Evolutionary conservation across 2,797 vertebrate species (phyloP).

Genomic region (Ispidina picta): DNA sequence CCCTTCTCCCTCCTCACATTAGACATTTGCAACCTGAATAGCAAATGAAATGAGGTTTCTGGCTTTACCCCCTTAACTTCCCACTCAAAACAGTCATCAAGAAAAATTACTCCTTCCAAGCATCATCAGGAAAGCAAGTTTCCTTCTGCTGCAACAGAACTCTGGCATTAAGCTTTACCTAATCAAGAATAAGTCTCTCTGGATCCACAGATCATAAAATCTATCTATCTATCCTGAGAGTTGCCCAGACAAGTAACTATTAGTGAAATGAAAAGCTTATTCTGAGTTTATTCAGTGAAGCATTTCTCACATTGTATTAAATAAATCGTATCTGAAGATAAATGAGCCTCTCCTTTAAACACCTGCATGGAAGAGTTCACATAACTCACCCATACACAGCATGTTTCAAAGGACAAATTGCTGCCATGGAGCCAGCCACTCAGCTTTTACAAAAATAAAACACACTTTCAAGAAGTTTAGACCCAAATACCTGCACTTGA

Average conservation of each 20-base stretch:
- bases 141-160: background rate
- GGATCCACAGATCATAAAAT: slow-evolving; percentile 46
- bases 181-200: slow-evolving; percentile 48
- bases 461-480: background rate
- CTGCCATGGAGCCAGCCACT: background rate
- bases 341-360: background rate
- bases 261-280: slow-evolving; percentile 41
- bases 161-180: background rate
- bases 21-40: background rate
- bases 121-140: slow-evolving; percentile 4
- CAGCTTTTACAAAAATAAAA: background rate
- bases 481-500: background rate
- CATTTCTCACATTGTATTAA: background rate
- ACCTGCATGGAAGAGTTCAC: background rate
- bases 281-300: slow-evolving; percentile 29
- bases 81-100: background rate
- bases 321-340: slow-evolving; percentile 5
- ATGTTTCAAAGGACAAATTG: background rate
- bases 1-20: background rate
- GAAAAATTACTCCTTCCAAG: background rate
- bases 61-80: background rate
- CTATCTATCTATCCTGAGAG: slow-evolving; percentile 8
- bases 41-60: background rate
- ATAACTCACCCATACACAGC: background rate
- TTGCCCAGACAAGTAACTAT: slow-evolving; percentile 33